Evolutionary conservation across 2,113 vertebrate species (phyloP).

Genomic region (Irena cyanogastra): DNA sequence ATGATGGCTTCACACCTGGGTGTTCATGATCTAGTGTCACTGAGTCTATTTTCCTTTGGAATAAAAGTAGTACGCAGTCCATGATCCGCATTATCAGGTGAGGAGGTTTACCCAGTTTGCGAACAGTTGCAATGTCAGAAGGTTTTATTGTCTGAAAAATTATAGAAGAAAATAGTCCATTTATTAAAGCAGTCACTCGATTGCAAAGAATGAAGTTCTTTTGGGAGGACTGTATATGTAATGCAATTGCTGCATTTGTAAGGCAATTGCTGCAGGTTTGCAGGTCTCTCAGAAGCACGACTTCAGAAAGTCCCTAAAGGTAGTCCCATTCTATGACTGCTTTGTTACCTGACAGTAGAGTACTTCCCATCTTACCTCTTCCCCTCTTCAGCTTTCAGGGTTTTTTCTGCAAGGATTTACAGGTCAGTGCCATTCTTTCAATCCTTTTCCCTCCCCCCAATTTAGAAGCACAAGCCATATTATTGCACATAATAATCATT

Average conservation of each 20-base stretch:
- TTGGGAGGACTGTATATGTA: not conserved
- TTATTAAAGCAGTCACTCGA: not conserved
- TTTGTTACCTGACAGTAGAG: not conserved
- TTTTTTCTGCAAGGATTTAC: not conserved
- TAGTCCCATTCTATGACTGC: not conserved
- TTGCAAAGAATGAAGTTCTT: not conserved
- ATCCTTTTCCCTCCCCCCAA: rapidly evolving
- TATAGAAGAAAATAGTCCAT: not conserved
- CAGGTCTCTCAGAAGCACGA: not conserved
- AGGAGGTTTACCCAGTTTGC: constrained; percentile 83
- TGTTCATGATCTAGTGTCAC: constrained; percentile 74
- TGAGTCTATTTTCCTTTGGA: constrained; percentile 77
- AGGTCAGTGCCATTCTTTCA: not conserved
- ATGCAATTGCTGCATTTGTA: not conserved
- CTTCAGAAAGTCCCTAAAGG: not conserved
- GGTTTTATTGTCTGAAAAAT: constrained; percentile 83
- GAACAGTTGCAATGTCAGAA: constrained; percentile 82
- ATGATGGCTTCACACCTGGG: constrained; percentile 74
- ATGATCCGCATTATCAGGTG: constrained; percentile 88
- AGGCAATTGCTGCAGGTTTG: not conserved
- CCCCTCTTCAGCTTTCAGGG: not conserved
- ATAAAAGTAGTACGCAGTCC: constrained; percentile 82
- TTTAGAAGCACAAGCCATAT: not conserved
- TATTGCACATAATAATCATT: not conserved
- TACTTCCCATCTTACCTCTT: not conserved